Evolutionary conservation across 2,888 invertebrate genomes (phyloP), one percentile per base, ranked within the genome.

Genomic region (Strigamia transsilvanica): DNA sequence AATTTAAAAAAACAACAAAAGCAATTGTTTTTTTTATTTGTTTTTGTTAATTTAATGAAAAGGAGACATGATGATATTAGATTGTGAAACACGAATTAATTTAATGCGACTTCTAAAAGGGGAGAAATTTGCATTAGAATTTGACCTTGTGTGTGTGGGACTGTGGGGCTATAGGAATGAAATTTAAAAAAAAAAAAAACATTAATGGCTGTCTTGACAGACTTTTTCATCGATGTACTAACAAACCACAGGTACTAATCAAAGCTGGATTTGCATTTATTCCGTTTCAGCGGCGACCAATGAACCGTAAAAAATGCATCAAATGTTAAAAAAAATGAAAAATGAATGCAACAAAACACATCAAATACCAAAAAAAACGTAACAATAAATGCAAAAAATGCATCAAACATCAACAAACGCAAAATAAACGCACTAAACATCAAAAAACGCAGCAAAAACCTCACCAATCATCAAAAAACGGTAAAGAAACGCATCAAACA

Each of bases 51-150:
- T 41, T 41, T 46, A n/a, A n/a, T 46, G 10, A 46, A 46, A 46
- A 15, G 46, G 4, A n/a, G 18, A 51, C 2, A 18, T 51, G 10
- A 42, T 15, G n/a, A 18, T 6, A 51, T 51, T 51, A 51, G 18
- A 51, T n/a, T 6, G 2, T 15, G n/a, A 18, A 3, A n/a, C 51
- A 51, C 51, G n/a, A n/a, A 51, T 51, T 51, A 66, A 27, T 27
- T 2, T 2, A 15, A 32, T n/a, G n/a, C n/a, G n/a, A n/a, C n/a
- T 10, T 66, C 15, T 12, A 27, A 66, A 66, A 12, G 5, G 61
- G 61, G 10, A 10, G 32, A 66, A 66, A 66, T 66, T 66, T 66
- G 32, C 66, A 66, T 66, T 9, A 66, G 32, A 66, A 66, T 66
- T 66, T 66, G 66, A 66, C 66, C 66, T 66, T 32, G 66, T 27